Evolutionary conservation across 2,797 vertebrate genomes (phyloP).

Genomic region (Enteromius mattozi): DNA sequence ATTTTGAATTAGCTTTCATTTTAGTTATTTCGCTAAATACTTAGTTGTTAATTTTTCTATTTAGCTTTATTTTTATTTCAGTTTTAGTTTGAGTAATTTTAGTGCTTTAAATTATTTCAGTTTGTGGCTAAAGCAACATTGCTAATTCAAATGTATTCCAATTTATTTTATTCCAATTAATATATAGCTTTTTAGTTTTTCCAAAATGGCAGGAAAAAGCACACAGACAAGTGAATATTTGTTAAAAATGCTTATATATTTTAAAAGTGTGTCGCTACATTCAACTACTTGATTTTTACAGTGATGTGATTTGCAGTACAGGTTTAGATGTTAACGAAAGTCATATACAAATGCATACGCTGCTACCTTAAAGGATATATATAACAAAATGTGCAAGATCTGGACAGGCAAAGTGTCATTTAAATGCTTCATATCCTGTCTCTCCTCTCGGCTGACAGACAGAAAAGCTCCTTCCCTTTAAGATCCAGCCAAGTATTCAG

Average conservation of each 20-base stretch:
- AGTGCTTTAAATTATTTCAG: not conserved
- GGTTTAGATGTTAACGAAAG: not conserved
- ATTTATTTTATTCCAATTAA: not conserved
- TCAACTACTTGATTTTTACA: slow-evolving; percentile 10
- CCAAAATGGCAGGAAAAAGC: not conserved
- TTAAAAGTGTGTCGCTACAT: slow-evolving; percentile 28
- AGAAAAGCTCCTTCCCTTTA: slow-evolving; percentile 13
- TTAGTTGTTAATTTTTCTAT: not conserved
- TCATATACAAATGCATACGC: slow-evolving; percentile 13
- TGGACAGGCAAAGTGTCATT: not conserved
- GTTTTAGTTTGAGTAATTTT: not conserved
- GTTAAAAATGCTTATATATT: slow-evolving; percentile 35
- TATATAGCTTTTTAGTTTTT: not conserved
- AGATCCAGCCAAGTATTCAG: not conserved
- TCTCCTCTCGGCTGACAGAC: not conserved
- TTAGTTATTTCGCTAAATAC: not conserved
- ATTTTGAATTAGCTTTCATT: not conserved
- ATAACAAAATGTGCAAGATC: slow-evolving; percentile 3
- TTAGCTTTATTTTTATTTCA: not conserved
- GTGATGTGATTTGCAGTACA: not conserved
- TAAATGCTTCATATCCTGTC: not conserved
- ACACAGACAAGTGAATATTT: slow-evolving; percentile 22
- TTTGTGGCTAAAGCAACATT: not conserved
- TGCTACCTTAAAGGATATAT: not conserved
- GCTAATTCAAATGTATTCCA: not conserved